These are phyloP conservation scores for Echinops telfairi DNA, from an alignment of 2,113 vertebrate genomes.

Conservation along the genomic window DNA sequence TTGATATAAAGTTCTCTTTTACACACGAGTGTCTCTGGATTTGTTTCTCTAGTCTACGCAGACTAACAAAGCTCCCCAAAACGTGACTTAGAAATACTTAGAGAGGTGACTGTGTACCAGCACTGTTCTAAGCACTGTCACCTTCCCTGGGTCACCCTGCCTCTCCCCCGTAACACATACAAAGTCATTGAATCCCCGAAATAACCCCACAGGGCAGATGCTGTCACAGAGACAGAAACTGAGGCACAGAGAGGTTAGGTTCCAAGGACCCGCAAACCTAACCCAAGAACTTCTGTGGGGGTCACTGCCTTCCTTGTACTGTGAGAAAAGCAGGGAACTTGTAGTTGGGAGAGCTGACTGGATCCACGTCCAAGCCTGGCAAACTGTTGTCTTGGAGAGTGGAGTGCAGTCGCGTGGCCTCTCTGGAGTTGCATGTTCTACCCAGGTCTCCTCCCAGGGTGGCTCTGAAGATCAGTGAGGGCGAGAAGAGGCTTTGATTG, in stretches of 20 bases:
- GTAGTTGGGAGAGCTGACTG: neutral
- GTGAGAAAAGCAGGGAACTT: neutral
- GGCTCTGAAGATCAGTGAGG: neutral
- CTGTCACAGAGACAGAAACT: neutral
- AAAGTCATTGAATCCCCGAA: neutral
- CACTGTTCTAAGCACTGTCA: too few species aligned
- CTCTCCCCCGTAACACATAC: too few species aligned
- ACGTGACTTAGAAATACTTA: neutral
- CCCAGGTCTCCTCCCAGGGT: neutral
- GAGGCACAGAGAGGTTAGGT: neutral
- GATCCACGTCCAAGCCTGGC: neutral
- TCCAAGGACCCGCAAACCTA: neutral
- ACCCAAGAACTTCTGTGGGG: neutral
- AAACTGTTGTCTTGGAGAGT: neutral
- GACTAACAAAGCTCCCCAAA: neutral
- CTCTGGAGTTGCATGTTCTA: neutral
- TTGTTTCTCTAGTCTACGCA: too few species aligned
- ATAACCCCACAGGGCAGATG: accelerated
- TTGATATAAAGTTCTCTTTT: too few species aligned
- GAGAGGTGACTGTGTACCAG: accelerated
- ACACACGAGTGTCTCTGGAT: too few species aligned
- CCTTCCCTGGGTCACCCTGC: too few species aligned
- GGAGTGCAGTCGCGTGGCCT: neutral
- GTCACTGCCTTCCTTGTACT: neutral
- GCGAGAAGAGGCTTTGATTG: neutral